Conservation (phyloP, 2,797 vertebrate species). For the Schizopygopsis malacanthus region DNA sequence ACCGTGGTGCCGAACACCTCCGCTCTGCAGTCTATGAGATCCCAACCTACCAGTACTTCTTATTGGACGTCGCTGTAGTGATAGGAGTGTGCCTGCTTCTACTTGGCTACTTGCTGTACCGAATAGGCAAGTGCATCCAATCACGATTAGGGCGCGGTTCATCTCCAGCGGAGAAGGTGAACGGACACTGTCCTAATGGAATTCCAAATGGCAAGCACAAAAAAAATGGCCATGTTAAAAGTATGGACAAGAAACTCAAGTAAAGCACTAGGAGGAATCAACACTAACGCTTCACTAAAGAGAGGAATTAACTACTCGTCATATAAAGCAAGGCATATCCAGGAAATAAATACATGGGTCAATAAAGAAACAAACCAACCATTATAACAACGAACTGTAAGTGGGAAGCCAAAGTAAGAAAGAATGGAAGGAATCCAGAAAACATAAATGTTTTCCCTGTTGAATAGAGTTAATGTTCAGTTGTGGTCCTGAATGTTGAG, state of each 20-base stretch:
- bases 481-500: conserved; percentile 45
- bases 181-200: conserved; percentile 94
- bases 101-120: conserved; percentile 74
- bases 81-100: conserved; percentile 76
- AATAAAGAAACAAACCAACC: conserved; percentile 41
- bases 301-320: conserved; percentile 56
- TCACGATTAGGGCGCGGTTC: conserved; percentile 73
- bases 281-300: conserved; percentile 58
- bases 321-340: conserved; percentile 41
- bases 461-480: conserved; percentile 45
- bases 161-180: conserved; percentile 76
- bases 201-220: conserved; percentile 92
- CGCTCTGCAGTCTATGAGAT: conserved; percentile 90
- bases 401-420: conserved; percentile 53
- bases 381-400: conserved; percentile 39
- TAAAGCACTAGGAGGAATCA: conserved; percentile 72
- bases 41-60: conserved; percentile 92
- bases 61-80: conserved; percentile 87
- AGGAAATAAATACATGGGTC: conserved; percentile 53
- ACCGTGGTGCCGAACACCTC: conserved; percentile 90
- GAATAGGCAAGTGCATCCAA: conserved; percentile 77
- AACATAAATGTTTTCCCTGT: conserved; percentile 33
- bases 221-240: conserved; percentile 89
- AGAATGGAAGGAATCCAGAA: conserved; percentile 15
- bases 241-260: conserved; percentile 95